These are phyloP conservation scores for Picathartes gymnocephalus DNA, from an alignment of 2,113 vertebrate genomes.

Conservation along the genomic window DNA sequence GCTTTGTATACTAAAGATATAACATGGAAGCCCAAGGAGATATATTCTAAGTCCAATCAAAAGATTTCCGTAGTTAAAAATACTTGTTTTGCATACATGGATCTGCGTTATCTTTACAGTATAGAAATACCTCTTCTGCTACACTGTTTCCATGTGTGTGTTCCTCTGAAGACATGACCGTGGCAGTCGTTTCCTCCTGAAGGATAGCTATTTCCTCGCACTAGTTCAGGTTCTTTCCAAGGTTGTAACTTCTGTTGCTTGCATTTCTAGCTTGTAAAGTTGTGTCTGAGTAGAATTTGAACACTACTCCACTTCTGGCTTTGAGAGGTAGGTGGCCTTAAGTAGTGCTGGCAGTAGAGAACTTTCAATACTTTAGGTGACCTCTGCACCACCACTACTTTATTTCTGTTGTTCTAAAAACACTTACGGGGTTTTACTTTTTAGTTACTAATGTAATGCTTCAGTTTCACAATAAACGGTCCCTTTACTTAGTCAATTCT, in stretches of 20 bases:
- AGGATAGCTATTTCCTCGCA: neutral
- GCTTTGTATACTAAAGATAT: neutral
- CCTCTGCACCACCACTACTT: neutral
- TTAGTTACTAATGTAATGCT: neutral
- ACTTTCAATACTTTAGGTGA: neutral
- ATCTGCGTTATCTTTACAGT: neutral
- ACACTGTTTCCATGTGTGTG: neutral
- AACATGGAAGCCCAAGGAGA: neutral
- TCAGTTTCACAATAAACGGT: neutral
- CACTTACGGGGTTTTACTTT: neutral
- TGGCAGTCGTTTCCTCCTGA: neutral
- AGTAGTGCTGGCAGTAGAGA: neutral
- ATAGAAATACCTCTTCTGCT: neutral
- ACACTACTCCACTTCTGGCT: neutral
- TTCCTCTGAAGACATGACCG: neutral
- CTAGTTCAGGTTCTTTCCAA: neutral
- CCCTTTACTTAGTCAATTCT: neutral
- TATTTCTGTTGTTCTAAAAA: neutral
- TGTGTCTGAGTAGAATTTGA: neutral
- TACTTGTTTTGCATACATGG: neutral
- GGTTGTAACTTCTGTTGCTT: neutral
- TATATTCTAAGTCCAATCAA: neutral
- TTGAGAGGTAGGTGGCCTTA: neutral
- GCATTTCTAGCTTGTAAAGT: neutral
- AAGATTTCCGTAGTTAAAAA: neutral